phyloP scores from a whole-genome alignment of 2,797 vertebrate genomes.

The Moxostoma hubbsi region DNA sequence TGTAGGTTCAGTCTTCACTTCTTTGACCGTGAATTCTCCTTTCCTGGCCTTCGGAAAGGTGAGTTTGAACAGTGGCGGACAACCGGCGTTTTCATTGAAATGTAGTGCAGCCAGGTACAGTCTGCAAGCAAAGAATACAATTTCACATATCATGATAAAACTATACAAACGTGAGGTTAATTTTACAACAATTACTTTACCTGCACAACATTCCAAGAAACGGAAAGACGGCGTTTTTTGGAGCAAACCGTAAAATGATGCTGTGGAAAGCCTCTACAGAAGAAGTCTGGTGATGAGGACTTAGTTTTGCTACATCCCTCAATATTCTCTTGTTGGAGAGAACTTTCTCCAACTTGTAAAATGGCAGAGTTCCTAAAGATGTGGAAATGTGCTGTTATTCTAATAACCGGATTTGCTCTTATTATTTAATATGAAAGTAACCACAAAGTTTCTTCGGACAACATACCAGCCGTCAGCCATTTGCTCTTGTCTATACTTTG shows the following conservation, averaged over 20 bases:
- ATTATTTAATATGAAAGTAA: background rate
- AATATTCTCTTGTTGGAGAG: conserved; percentile 31
- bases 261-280: background rate
- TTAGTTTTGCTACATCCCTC: conserved; percentile 18
- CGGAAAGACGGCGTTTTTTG: background rate
- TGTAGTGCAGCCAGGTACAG: too few species aligned
- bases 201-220: conserved; percentile 5
- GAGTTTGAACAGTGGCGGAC: too few species aligned
- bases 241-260: background rate
- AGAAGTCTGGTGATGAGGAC: conserved; percentile 23
- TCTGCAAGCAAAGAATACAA: too few species aligned
- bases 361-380: too few species aligned
- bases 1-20: too few species aligned
- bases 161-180: background rate
- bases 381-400: too few species aligned
- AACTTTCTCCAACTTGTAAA: conserved; percentile 6
- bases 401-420: background rate
- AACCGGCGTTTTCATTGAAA: too few species aligned
- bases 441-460: background rate
- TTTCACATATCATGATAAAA: background rate
- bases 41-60: too few species aligned
- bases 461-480: background rate
- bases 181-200: background rate
- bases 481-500: background rate
- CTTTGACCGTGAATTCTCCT: too few species aligned